phyloP scores from a whole-genome alignment of 1,140 invertebrate species.

The Euwallacea fornicatus region DNA sequence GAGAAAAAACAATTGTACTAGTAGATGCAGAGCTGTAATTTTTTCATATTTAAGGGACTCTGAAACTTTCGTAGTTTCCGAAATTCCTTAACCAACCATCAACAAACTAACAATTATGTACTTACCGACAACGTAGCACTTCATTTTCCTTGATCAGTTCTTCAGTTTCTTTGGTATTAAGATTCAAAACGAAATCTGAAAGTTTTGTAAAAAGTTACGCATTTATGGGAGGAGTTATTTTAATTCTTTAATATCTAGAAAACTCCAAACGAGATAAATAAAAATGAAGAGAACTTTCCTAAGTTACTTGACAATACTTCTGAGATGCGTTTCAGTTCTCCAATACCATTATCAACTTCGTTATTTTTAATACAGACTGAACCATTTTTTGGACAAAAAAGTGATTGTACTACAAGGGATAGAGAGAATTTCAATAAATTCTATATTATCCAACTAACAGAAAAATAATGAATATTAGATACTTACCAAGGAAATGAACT shows the following conservation, averaged over 20 bases:
- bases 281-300: neutral
- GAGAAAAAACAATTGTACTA: too few species aligned
- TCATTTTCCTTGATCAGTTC: constrained; percentile 38
- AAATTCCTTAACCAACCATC: neutral
- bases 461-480: too few species aligned
- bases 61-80: neutral
- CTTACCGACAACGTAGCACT: constrained; percentile 37
- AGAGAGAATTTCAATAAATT: too few species aligned
- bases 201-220: neutral
- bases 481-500: too few species aligned
- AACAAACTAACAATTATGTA: neutral
- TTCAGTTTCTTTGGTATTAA: neutral
- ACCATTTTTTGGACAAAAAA: neutral
- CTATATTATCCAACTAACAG: too few species aligned
- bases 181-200: neutral
- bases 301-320: neutral
- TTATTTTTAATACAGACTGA: too few species aligned
- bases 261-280: neutral
- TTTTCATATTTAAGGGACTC: neutral
- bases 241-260: neutral
- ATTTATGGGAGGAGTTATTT: neutral
- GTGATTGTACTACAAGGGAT: too few species aligned
- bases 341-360: too few species aligned
- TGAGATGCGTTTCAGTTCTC: neutral
- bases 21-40: neutral